Percentiles rank a stretch among this genome's conserved stretches.
Evolutionary conservation across 2,113 vertebrate species (phyloP).

Genomic region (Cnemophilus loriae): DNA sequence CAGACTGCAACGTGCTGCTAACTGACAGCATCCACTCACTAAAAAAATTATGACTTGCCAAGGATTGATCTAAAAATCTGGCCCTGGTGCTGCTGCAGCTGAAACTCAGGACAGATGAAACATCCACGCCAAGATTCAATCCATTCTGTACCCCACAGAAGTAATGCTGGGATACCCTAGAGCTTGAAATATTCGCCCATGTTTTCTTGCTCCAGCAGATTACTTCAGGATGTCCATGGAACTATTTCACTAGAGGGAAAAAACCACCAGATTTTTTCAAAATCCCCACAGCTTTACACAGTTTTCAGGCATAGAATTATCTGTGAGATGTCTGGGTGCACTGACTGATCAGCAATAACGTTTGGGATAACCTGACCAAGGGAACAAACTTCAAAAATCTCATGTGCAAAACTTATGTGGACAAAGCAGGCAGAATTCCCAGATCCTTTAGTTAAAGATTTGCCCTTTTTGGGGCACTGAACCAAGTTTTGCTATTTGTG

Average conservation of each 20-base stretch:
- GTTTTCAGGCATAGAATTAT: neutral
- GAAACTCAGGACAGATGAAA: neutral
- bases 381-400: neutral
- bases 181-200: neutral
- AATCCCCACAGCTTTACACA: neutral
- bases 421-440: neutral
- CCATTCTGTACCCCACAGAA: neutral
- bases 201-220: neutral
- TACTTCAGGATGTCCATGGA: neutral
- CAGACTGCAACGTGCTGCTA: neutral
- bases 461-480: neutral
- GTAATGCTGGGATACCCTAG: neutral
- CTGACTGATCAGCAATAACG: neutral
- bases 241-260: neutral
- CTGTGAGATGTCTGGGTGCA: neutral
- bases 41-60: neutral
- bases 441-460: neutral
- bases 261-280: neutral
- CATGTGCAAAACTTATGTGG: accelerated
- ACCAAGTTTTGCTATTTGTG: neutral
- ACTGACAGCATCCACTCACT: neutral
- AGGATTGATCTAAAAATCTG: neutral
- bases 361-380: neutral
- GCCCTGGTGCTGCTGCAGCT: neutral
- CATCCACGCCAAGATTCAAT: neutral